Conservation (phyloP, 1,140 invertebrate species). For the Cotesia glomerata region DNA sequence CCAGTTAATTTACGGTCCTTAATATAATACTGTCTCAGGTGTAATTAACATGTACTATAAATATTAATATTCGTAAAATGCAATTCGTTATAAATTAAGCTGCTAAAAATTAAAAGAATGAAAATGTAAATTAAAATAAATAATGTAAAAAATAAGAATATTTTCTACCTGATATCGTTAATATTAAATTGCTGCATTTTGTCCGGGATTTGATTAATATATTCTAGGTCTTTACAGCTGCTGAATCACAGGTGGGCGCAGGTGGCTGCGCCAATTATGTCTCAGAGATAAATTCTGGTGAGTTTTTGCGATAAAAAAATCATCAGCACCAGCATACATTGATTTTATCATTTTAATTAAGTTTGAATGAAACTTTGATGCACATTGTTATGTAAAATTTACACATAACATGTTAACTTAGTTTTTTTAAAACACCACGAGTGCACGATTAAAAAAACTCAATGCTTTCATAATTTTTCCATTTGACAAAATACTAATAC, state of each 20-base stretch:
- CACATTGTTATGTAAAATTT: not conserved
- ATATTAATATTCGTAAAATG: not conserved
- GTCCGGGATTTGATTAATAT: constrained; percentile 5
- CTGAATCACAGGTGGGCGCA: constrained; percentile 28
- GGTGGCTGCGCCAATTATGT: constrained; percentile 33
- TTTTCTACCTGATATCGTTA: constrained; percentile 11
- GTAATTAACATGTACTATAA: not conserved
- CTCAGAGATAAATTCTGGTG: constrained; percentile 3
- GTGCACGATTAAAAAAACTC: too few species aligned
- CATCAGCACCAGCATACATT: not conserved
- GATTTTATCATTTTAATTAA: constrained; percentile 12
- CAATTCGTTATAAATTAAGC: not conserved
- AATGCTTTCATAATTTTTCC: too few species aligned
- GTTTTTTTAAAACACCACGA: not conserved
- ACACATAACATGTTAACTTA: not conserved
- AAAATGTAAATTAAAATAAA: not conserved
- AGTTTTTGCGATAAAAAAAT: not conserved
- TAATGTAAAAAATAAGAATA: not conserved
- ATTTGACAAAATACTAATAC: too few species aligned
- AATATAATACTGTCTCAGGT: not conserved
- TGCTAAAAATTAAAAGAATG: too few species aligned
- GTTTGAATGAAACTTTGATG: not conserved
- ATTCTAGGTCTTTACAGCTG: not conserved
- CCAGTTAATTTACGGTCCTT: not conserved
- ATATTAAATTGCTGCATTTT: constrained; percentile 11